Percentiles rank a stretch among this genome's conserved stretches.
These are phyloP conservation scores for Sylvilagus bachmani DNA, from an alignment of 2,113 vertebrate species.

Conservation along the genomic window DNA sequence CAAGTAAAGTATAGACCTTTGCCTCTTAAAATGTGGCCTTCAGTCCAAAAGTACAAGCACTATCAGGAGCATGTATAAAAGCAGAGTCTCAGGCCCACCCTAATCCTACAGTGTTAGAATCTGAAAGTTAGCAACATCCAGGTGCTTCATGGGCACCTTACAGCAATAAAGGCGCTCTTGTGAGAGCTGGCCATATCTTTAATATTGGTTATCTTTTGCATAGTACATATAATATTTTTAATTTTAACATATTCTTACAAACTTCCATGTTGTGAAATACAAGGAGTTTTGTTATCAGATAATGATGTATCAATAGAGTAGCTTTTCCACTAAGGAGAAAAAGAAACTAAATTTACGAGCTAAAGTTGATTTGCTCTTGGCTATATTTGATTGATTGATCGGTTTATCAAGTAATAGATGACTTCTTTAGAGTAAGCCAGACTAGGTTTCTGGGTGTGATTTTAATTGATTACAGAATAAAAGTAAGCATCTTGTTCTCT, in stretches of 20 bases:
- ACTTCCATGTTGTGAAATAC: constrained; percentile 37
- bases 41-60: not conserved
- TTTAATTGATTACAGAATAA: constrained; percentile 66
- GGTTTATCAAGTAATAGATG: constrained; percentile 3
- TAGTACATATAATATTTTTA: not conserved
- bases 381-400: constrained; percentile 17
- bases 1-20: not conserved
- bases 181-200: not conserved
- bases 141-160: not conserved
- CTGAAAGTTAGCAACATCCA: not conserved
- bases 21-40: not conserved
- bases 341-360: not conserved
- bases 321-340: constrained; percentile 34
- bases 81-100: not conserved
- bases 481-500: constrained; percentile 9
- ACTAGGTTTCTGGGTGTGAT: constrained; percentile 24
- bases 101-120: not conserved
- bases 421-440: not conserved
- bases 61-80: not conserved
- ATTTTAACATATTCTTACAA: not conserved
- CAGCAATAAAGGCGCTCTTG: not conserved
- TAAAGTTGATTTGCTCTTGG: not conserved
- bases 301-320: constrained; percentile 16
- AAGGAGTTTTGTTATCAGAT: not conserved
- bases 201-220: not conserved